These are phyloP conservation scores for Mantis religiosa DNA, from an alignment of 2,888 invertebrate species.

Conservation along the genomic window DNA sequence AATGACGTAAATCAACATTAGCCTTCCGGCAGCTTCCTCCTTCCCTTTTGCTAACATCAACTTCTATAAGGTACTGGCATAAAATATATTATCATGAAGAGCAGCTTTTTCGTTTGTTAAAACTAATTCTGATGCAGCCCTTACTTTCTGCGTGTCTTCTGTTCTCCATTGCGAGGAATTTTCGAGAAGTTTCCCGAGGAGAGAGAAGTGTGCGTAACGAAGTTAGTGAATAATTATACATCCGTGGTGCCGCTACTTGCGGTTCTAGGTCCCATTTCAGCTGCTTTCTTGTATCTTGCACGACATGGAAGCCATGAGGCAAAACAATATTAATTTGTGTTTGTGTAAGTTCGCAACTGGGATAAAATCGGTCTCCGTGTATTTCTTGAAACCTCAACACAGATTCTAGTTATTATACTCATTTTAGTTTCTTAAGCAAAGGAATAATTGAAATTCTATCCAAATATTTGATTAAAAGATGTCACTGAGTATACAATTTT, in stretches of 20 bases:
- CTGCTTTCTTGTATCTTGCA: background rate
- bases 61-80: background rate
- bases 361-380: too few species aligned
- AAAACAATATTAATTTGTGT: background rate
- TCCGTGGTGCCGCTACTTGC: background rate
- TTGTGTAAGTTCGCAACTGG: background rate
- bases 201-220: background rate
- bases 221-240: background rate
- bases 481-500: too few species aligned
- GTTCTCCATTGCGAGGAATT: background rate
- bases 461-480: too few species aligned
- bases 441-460: too few species aligned
- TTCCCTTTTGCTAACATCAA: background rate
- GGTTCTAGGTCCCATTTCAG: background rate
- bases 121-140: background rate
- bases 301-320: background rate
- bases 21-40: background rate
- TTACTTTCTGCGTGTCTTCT: background rate
- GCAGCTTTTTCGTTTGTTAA: background rate
- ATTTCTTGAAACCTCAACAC: too few species aligned
- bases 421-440: too few species aligned
- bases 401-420: too few species aligned
- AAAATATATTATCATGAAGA: background rate
- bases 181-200: background rate
- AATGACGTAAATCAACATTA: background rate